Evolutionary conservation across 1,140 invertebrate genomes (phyloP).

Genomic region (Drosophila persimilis): DNA sequence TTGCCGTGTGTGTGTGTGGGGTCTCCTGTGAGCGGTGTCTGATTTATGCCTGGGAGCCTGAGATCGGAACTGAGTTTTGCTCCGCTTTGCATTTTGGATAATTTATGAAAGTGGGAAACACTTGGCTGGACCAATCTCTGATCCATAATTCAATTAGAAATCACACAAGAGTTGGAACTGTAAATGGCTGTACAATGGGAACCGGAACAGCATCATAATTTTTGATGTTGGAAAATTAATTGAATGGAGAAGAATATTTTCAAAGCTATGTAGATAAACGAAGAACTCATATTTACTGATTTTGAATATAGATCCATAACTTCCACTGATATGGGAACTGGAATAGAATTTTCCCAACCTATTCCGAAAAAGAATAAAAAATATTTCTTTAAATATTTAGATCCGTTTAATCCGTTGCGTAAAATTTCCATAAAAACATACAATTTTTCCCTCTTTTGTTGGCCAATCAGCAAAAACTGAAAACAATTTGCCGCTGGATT

Average conservation of each 20-base stretch:
- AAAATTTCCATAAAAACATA: no score
- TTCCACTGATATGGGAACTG: no score
- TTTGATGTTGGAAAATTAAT: no score
- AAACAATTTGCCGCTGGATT: no score
- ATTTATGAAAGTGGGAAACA: constrained; percentile 73
- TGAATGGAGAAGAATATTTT: background rate
- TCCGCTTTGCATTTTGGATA: constrained; percentile 52
- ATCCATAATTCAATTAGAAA: constrained; percentile 68
- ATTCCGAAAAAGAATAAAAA: no score
- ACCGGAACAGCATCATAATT: constrained; percentile 19
- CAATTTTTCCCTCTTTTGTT: no score
- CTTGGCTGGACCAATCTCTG: constrained; percentile 33
- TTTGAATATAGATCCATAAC: no score
- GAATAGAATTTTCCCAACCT: no score
- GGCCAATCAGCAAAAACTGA: no score
- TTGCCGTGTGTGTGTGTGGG: constrained; percentile 41
- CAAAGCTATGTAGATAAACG: background rate
- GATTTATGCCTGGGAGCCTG: constrained; percentile 76
- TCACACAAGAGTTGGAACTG: constrained; percentile 17
- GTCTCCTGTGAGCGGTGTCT: constrained; percentile 45
- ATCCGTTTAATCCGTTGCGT: no score
- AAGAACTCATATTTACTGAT: no score
- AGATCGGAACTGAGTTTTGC: constrained; percentile 21
- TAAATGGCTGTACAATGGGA: constrained; percentile 43
- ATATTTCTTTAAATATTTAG: no score